A percentile compares a stretch with the other conserved stretches of the same genome.
phyloP scores from a whole-genome alignment of 2,797 vertebrate genomes.

The Thalassophryne amazonica region DNA sequence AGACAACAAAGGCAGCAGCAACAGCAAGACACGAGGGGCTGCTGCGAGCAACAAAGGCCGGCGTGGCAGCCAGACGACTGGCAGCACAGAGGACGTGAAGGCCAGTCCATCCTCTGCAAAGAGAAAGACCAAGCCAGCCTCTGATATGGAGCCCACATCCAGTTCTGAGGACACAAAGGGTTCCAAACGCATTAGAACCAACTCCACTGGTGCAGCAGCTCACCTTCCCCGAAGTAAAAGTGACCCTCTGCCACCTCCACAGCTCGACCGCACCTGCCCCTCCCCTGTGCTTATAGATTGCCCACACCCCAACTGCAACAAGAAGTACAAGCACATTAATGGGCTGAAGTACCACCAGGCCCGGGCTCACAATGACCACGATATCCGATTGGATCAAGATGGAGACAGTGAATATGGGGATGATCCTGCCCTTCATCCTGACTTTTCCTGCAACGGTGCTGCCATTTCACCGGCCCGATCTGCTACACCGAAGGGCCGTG shows the following conservation, averaged over 20 bases:
- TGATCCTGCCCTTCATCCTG: constrained; percentile 82
- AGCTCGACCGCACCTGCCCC: constrained; percentile 85
- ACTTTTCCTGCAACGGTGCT: constrained; percentile 86
- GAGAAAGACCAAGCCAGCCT: constrained; percentile 90
- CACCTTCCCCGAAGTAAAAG: constrained; percentile 72
- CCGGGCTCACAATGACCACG: constrained; percentile 90
- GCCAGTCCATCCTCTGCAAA: constrained; percentile 90
- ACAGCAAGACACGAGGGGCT: constrained; percentile 88
- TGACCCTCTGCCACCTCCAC: constrained; percentile 62
- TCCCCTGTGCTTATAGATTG: constrained; percentile 95
- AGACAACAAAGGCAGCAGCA: constrained; percentile 82
- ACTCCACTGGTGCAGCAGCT: constrained; percentile 76
- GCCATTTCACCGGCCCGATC: constrained; percentile 87
- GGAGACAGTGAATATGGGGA: constrained; percentile 92
- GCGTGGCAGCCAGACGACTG: constrained; percentile 88
- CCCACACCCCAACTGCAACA: constrained; percentile 96
- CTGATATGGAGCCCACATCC: constrained; percentile 94
- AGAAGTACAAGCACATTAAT: constrained; percentile 98
- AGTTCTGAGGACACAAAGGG: constrained; percentile 95
- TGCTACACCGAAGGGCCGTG: constrained; percentile 88
- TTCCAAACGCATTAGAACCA: constrained; percentile 91
- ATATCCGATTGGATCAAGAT: constrained; percentile 88
- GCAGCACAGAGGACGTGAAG: constrained; percentile 85
- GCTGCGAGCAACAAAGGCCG: constrained; percentile 88
- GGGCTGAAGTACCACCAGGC: constrained; percentile 97